Evolutionary conservation across 37 sponge, comb jelly and placozoan genomes (phyloP), one percentile per base, ranked within the genome.

Genomic region (Dysidea cf. avara): DNA sequence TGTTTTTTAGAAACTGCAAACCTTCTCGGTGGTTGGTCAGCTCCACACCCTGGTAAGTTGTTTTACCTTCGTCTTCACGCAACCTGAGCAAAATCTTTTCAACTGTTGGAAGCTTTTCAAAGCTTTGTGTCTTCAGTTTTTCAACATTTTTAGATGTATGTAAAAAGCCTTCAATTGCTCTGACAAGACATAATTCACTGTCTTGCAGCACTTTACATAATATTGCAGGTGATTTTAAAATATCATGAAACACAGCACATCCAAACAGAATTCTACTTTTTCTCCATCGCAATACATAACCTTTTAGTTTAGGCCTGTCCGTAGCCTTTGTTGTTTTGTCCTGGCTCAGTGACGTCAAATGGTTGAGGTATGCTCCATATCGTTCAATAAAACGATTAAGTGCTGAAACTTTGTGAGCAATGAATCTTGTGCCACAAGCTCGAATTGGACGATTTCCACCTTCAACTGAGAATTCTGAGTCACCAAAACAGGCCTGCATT

Each of bases 391-490:
- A n/a, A n/a, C n/a, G n/a, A n/a, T n/a, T n/a, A n/a, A n/a, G n/a
- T n/a, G n/a, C n/a, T n/a, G n/a, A n/a, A n/a, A n/a, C n/a, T n/a
- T n/a, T 87, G 72, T 87, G 87, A 3, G 60, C 54, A 25, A 87
- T 40, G 36, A 87, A 87, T 1, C 76, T 55, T 24, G 77, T 81
- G 39, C 72, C 72, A 61, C 81, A 71, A 24, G 81, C 72, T 32
- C 81, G 35, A 30, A 80, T 17, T 21, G 81, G 81, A 17, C 72
- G 22, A 51, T 55, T 69, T 31, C 79, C 61, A 32, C 12, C 24
- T 6, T 21, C 28, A 21, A 16, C 59, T 39, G 78, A 67, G 55
- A 76, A 31, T 21, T 76, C 78, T 22, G 31, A 29, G 18, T 20
- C 29, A 26, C 56, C 50, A 49, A 55, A 36, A 61, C 79, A 78